Base-by-base conservation (phyloP, 1,140 invertebrate species). In the Papilio polytes region DNA sequence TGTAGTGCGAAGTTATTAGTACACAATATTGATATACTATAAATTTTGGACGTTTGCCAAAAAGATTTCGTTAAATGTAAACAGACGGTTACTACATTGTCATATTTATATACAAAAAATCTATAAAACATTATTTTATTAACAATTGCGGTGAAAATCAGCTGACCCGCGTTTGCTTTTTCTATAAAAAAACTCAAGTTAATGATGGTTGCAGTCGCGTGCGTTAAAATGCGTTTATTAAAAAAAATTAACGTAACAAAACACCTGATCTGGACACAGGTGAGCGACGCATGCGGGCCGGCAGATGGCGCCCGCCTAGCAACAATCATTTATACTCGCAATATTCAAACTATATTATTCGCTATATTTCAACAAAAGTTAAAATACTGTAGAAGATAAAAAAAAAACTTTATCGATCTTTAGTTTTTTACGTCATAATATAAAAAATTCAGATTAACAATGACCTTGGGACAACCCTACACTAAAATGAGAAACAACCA, bases 211-310 rank as follows among this genome's bases (percentile, higher is more conserved):
- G 48, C 7, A 59, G 20, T 59, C n/a, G 56, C 56, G 20, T 59
- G 56, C 20, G 56, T 59, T 22, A 59, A 59, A 22, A 59, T 59
- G 56, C 56, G 56, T 59, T 1, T 59, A 59, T 59, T 59, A 59
- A 59, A 59, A n/a, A 59, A 59, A 8, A 22, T 59, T 59, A 59
- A 56, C n/a, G 53, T 59, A 59, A 22, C 10, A 22, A 59, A 8
- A 9, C 56, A 59, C 56, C 56, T 59, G 56, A 59, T 59, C n/a
- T 59, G 18, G 56, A 22, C 56, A 9, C 56, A 59, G 56, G 56
- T 59, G 56, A 59, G 56, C n/a, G 10, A 59, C n/a, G n/a, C 7
- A 59, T 59, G 56, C 56, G 56, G 56, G 56, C 56, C 56, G 56
- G 56, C 56, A 59, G 56, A 59, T 59, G 56, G 56, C 56, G 56